Conservation (phyloP, 2,888 invertebrate species). For the Hermaeophaga mercurialis region DNA sequence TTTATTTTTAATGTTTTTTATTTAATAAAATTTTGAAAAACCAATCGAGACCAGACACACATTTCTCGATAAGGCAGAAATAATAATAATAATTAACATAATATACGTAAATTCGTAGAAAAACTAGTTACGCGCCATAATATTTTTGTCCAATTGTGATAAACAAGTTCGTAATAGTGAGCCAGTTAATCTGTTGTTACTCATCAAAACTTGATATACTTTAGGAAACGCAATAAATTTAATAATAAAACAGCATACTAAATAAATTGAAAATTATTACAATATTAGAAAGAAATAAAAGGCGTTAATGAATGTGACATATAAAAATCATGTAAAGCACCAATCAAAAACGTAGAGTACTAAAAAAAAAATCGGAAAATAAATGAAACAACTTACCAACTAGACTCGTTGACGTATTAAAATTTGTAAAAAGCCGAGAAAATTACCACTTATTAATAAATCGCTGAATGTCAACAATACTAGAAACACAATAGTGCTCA, state of each 20-base stretch:
- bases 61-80: slow-evolving; percentile 30
- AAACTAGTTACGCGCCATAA: slow-evolving; percentile 8
- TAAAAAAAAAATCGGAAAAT: slow-evolving; percentile 16
- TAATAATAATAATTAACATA: slow-evolving; percentile 1
- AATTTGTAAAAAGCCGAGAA: slow-evolving; percentile 17
- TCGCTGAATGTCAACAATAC: slow-evolving; percentile 33
- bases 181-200: slow-evolving; percentile 16
- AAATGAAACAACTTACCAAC: slow-evolving; percentile 37
- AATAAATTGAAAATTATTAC: too few relatives aligned
- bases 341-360: too few relatives aligned
- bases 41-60: slow-evolving; percentile 31
- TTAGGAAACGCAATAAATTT: slow-evolving; percentile 38
- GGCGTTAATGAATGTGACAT: too few relatives aligned
- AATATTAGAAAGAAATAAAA: too few relatives aligned
- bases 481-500: slow-evolving; percentile 30
- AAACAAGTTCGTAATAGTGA: slow-evolving; percentile 23
- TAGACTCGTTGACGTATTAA: slow-evolving; percentile 32
- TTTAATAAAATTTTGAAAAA: too few relatives aligned
- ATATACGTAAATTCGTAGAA: background rate
- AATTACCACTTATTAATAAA: slow-evolving; percentile 27
- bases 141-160: slow-evolving; percentile 9
- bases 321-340: too few relatives aligned
- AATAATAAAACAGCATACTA: too few relatives aligned
- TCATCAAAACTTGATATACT: slow-evolving; percentile 31
- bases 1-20: too few relatives aligned